Evolutionary conservation across 2,797 vertebrate species (phyloP), one percentile per base, ranked within the genome.

Genomic region (Simalia tracyae): DNA sequence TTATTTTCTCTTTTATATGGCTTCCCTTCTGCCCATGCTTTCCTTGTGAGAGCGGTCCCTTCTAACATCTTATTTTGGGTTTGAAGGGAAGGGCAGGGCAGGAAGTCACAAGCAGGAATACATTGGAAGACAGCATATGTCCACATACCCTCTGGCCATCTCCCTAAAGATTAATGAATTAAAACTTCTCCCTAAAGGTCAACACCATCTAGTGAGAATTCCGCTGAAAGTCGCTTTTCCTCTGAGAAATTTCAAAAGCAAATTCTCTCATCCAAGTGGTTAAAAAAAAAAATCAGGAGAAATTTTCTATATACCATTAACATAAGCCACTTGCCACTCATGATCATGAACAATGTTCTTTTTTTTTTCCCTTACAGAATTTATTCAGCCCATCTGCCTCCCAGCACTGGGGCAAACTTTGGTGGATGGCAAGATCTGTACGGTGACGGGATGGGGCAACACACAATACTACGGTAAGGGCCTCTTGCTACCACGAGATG

Each of bases 371-470:
- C 36, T 76, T 42, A 5, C 95, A 99, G 99, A 99, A 90, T 98
- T 98, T 92, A 98, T 99, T 93, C 98, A 99, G 97, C 98, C 99
- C 0, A 96, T 98, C 92, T 99, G 99, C 91, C 97, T 99, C 93
- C 99, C 99, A 11, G 98, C 98, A 0, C 97, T 98, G 0, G 98
- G 98, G 26, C 98, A 99, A 92, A 97, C 97, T 85, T 96, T 98
- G 94, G 97, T 98, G 24, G 98, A 98, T 0, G 98, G 98, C 88
- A 98, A 98, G 94, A 96, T 98, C 84, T 99, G 99, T 84, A 98
- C 98, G 0, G 98, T 99, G 26, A 99, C 98, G 0, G 99, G 99
- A 88, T 99, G 98, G 99, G 99, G 99, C 88, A 99, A 98, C 89
- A 98, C 98, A 0, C 98, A 98, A 90, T 98, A 98, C 95, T 98